A percentile compares a stretch with the other conserved stretches of the same genome.
These are phyloP conservation scores for Cephus spinipes DNA, from an alignment of 2,888 invertebrate species.

Conservation along the genomic window DNA sequence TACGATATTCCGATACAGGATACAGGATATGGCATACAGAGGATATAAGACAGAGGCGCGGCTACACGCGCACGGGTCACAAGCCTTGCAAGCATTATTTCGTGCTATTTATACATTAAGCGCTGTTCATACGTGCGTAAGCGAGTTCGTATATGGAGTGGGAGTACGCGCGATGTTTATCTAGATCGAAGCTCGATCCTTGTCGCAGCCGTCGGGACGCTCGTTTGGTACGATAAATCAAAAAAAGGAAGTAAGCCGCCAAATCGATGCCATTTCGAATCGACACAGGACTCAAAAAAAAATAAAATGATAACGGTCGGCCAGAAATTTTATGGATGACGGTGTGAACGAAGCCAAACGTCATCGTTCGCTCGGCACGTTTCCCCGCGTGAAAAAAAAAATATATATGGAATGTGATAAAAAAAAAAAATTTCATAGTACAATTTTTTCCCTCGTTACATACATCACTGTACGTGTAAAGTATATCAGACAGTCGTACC, in stretches of 20 bases:
- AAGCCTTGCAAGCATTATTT: not conserved
- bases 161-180: not conserved
- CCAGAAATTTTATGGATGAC: not conserved
- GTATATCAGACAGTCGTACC: not conserved
- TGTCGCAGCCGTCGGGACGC: not conserved
- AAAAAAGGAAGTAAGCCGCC: not conserved
- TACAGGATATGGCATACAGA: constrained; percentile 32
- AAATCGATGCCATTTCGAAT: not conserved
- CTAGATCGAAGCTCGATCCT: not conserved
- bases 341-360: not conserved
- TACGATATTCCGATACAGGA: constrained; percentile 39
- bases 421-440: too few relatives aligned
- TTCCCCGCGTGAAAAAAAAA: too few relatives aligned
- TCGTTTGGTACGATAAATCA: not conserved
- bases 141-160: not conserved
- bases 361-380: not conserved
- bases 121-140: not conserved
- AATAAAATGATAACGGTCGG: too few relatives aligned
- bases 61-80: not conserved
- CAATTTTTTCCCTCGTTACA: too few relatives aligned
- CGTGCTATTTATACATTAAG: not conserved
- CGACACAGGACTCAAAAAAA: not conserved
- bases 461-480: too few relatives aligned
- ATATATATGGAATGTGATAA: too few relatives aligned
- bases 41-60: constrained; percentile 32